These are phyloP conservation scores for Nipponacmea schrenckii DNA, from an alignment of 2,888 invertebrate genomes.

Conservation along the genomic window DNA sequence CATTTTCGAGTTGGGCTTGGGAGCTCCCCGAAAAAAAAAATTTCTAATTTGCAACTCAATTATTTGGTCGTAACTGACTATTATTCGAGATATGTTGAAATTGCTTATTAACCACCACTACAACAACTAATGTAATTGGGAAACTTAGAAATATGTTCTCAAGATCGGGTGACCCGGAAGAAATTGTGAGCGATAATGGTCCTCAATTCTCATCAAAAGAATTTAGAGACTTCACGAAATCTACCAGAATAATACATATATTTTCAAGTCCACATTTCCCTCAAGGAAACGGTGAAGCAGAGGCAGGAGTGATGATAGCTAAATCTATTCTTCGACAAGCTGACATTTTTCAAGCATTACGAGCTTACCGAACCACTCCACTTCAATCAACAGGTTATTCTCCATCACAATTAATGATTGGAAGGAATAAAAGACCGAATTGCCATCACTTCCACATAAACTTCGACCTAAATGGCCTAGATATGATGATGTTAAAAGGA, in stretches of 20 bases:
- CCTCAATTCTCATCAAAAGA: constrained; percentile 18
- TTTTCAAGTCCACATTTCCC: constrained; percentile 4
- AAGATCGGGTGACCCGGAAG: constrained; percentile 15
- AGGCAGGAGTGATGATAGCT: constrained; percentile 14
- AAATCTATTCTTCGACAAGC: constrained; percentile 22
- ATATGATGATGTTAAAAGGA: not conserved
- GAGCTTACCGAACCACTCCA: constrained; percentile 13
- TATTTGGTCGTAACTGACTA: constrained; percentile 17
- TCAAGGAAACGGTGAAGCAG: constrained; percentile 23
- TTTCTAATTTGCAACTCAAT: no score
- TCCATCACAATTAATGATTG: constrained; percentile 11
- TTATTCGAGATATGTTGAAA: constrained; percentile 23
- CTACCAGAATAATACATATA: not conserved
- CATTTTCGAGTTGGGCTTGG: no score
- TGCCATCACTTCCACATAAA: constrained; percentile 5
- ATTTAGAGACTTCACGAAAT: not conserved
- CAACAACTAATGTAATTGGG: constrained; percentile 13
- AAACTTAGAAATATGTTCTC: constrained; percentile 21
- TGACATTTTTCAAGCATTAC: constrained; percentile 9
- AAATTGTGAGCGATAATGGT: constrained; percentile 22
- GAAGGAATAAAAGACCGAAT: not conserved
- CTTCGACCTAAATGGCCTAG: constrained; percentile 9
- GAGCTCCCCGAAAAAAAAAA: not conserved
- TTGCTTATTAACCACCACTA: constrained; percentile 8
- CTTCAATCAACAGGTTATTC: constrained; percentile 15